A percentile compares a stretch with the other conserved stretches of the same genome.
Evolutionary conservation across 1,140 invertebrate species (phyloP).

Genomic region (Dendroctonus ponderosae): DNA sequence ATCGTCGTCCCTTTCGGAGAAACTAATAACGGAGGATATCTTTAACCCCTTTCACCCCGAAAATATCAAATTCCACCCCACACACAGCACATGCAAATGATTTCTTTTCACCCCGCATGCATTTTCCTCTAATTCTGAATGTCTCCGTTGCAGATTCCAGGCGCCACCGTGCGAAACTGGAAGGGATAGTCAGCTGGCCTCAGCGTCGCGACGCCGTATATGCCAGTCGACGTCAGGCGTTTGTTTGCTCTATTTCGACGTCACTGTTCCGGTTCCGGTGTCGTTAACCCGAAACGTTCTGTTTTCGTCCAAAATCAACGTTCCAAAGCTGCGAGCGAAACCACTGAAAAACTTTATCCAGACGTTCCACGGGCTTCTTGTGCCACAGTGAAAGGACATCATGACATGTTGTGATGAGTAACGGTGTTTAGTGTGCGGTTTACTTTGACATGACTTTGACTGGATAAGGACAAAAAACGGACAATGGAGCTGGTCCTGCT

Average conservation of each 20-base stretch:
- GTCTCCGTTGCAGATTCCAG: constrained; percentile 51
- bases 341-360: neutral
- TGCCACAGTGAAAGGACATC: constrained; percentile 2
- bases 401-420: constrained; percentile 18
- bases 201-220: constrained; percentile 49
- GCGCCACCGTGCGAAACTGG: constrained; percentile 43
- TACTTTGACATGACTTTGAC: constrained; percentile 40
- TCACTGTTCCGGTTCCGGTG: constrained; percentile 2
- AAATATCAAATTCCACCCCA: constrained; percentile 26
- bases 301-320: neutral
- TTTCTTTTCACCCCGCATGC: constrained; percentile 31
- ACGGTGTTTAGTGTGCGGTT: constrained; percentile 18
- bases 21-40: constrained; percentile 21
- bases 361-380: neutral
- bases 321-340: neutral
- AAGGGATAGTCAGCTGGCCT: constrained; percentile 49
- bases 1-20: neutral
- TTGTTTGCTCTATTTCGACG: constrained; percentile 30
- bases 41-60: constrained; percentile 21
- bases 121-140: constrained; percentile 38
- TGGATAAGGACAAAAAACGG: constrained; percentile 31
- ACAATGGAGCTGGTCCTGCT: constrained; percentile 39
- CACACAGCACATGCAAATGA: constrained; percentile 31
- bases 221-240: constrained; percentile 49
- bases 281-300: constrained; percentile 21